Evolutionary conservation across 1,140 invertebrate species (phyloP), one percentile per base, ranked within the genome.

Genomic region (Temnothorax longispinosus): DNA sequence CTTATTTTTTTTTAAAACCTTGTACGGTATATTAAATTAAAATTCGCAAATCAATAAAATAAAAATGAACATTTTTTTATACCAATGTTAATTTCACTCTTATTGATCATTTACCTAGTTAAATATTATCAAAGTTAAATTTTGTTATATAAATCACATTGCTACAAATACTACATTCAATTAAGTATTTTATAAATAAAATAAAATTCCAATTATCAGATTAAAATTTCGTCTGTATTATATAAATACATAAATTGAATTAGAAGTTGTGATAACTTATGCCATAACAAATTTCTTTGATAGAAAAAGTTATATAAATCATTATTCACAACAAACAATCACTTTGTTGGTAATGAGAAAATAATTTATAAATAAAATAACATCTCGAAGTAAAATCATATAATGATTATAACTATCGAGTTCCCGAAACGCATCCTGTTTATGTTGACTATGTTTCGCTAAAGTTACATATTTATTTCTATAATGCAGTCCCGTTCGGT

Each of bases 391-490:
- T 84, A 74, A 84, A 74, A 75, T 75, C 38, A 74, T 3, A 32
- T 27, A 75, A 60, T 15, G 15, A 35, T 44, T 58, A 54, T 11
- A 60, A 27, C 54, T 27, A 50, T 75, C 21, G 69, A 84, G 41
- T 50, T 84, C 32, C 80, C 41, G 69, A 54, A 75, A 75, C 56
- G 80, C 80, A 75, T 75, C n/a, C 56, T 32, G 67, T 62, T 85
- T 90, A 58, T 85, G 65, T 88, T 60, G 74, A 84, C 65, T 78
- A 81, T 47, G 54, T 81, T 18, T 50, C 50, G 67, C 78, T 92
- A 76, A 86, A 84, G 72, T 87, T 85, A 84, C 56, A 81, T 71
- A 89, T 81, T 92, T 91, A 82, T 76, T 35, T 84, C 77, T 84
- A 90, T 78, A 74, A 72, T 78, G 32, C 56, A 47, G 52, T 87